phyloP scores from a whole-genome alignment of 2,797 vertebrate species.

The Lophius americanus region DNA sequence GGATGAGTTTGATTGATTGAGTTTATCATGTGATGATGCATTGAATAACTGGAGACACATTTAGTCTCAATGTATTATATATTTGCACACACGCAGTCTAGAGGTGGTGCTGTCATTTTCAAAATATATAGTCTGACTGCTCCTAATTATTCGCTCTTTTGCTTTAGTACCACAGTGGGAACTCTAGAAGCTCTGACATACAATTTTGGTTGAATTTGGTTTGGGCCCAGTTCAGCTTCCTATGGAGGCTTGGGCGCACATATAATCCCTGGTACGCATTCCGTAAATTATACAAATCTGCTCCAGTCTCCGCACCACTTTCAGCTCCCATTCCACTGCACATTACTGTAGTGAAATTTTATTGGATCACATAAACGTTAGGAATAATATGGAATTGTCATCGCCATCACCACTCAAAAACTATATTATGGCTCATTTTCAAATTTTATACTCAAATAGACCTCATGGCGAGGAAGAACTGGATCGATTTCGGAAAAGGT shows the following conservation, averaged over 20 bases:
- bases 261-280: slow-evolving; percentile 52
- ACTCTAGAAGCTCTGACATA: slow-evolving; percentile 46
- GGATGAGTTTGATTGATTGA: slow-evolving; percentile 22
- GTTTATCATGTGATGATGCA: slow-evolving; percentile 10
- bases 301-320: slow-evolving; percentile 1
- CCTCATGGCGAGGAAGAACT: too few species aligned
- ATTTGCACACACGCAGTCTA: too few species aligned
- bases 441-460: too few species aligned
- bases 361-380: too few species aligned
- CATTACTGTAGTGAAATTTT: too few species aligned
- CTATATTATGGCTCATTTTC: too few species aligned
- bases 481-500: too few species aligned
- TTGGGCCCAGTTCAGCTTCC: slow-evolving; percentile 46
- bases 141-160: slow-evolving; percentile 1
- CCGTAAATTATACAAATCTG: slow-evolving; percentile 39
- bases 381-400: slow-evolving; percentile 35
- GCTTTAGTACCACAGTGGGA: slow-evolving; percentile 26
- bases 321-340: not conserved
- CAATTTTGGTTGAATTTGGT: slow-evolving; percentile 56
- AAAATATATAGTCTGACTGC: too few species aligned
- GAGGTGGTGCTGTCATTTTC: too few species aligned
- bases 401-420: not conserved
- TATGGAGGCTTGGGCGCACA: slow-evolving; percentile 48
- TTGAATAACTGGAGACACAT: not conserved
- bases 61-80: too few species aligned